These are phyloP conservation scores for Ptyas mucosa DNA, from an alignment of 2,113 vertebrate genomes.

Conservation along the genomic window DNA sequence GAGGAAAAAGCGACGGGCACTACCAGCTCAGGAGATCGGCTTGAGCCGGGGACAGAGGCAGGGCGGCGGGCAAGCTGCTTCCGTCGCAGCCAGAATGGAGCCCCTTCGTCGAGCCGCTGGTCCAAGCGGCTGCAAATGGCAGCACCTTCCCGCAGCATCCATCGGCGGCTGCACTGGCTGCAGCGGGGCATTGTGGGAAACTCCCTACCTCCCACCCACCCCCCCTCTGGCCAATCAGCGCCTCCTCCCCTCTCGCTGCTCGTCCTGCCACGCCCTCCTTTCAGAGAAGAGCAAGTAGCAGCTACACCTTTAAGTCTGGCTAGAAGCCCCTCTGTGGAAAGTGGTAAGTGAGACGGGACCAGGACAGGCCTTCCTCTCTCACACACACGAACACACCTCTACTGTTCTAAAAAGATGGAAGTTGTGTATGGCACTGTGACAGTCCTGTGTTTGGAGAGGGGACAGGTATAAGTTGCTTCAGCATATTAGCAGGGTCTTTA, in stretches of 20 bases:
- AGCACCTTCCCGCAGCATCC: constrained; percentile 76
- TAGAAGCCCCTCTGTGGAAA: background rate
- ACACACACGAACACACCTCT: background rate
- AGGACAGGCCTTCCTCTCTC: background rate
- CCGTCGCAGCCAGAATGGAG: constrained; percentile 25
- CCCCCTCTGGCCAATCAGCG: constrained; percentile 59
- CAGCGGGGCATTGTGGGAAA: constrained; percentile 82
- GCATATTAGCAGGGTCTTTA: no score
- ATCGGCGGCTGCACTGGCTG: constrained; percentile 67
- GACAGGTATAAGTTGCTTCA: background rate
- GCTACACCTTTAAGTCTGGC: background rate
- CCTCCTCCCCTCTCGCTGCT: background rate
- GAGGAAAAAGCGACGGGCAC: background rate
- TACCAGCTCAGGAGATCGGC: background rate
- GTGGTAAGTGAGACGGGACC: no score
- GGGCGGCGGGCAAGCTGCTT: constrained; percentile 30
- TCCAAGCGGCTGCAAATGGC: constrained; percentile 73
- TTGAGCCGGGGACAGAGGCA: background rate
- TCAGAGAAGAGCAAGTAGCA: background rate
- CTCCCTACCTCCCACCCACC: constrained; percentile 66
- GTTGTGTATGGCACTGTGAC: no score
- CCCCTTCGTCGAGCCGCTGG: constrained; percentile 49
- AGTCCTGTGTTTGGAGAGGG: background rate
- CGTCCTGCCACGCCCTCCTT: constrained; percentile 20
- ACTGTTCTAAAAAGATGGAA: background rate